Conservation (phyloP, 1,140 invertebrate genomes). For the Antheraea pernyi region DNA sequence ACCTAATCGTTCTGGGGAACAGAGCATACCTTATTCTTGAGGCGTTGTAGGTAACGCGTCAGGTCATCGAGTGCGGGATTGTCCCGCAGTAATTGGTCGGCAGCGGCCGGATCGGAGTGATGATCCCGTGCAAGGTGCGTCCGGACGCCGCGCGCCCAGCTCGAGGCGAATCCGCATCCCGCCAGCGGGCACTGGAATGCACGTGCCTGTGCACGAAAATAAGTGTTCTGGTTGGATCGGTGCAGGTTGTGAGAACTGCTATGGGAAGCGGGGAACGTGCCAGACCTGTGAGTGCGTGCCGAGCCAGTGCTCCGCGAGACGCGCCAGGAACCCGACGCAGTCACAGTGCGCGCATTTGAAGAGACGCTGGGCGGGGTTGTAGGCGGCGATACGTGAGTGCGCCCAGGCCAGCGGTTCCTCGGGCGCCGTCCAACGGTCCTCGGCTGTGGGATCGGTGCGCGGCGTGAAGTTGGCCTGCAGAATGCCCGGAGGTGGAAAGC, state of each 20-base stretch:
- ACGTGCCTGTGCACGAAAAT: slow-evolving; percentile 70
- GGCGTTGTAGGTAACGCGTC: slow-evolving; percentile 84
- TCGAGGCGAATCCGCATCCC: slow-evolving; percentile 86
- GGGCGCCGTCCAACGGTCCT: slow-evolving; percentile 85
- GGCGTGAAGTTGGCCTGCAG: slow-evolving; percentile 79
- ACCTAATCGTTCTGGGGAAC: not conserved
- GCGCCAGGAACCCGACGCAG: slow-evolving; percentile 87
- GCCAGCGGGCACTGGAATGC: slow-evolving; percentile 84
- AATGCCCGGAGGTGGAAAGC: slow-evolving; percentile 82
- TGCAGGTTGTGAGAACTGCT: too few relatives aligned
- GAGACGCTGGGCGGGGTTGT: slow-evolving; percentile 85
- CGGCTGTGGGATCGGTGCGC: slow-evolving; percentile 72
- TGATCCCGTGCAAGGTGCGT: slow-evolving; percentile 85
- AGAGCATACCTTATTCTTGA: slow-evolving; percentile 82
- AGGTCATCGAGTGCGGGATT: slow-evolving; percentile 88
- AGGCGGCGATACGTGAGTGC: slow-evolving; percentile 85
- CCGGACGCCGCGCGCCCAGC: slow-evolving; percentile 87
- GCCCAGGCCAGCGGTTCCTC: slow-evolving; percentile 85
- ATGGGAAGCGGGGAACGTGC: not conserved
- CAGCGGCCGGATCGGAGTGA: slow-evolving; percentile 81
- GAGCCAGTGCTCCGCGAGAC: slow-evolving; percentile 91
- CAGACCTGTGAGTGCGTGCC: slow-evolving; percentile 84
- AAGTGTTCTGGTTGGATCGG: not conserved
- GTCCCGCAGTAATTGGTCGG: slow-evolving; percentile 81
- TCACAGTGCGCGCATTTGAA: slow-evolving; percentile 89